These are phyloP conservation scores for Canis aureus DNA, from an alignment of 2,113 vertebrate genomes.

Conservation along the genomic window DNA sequence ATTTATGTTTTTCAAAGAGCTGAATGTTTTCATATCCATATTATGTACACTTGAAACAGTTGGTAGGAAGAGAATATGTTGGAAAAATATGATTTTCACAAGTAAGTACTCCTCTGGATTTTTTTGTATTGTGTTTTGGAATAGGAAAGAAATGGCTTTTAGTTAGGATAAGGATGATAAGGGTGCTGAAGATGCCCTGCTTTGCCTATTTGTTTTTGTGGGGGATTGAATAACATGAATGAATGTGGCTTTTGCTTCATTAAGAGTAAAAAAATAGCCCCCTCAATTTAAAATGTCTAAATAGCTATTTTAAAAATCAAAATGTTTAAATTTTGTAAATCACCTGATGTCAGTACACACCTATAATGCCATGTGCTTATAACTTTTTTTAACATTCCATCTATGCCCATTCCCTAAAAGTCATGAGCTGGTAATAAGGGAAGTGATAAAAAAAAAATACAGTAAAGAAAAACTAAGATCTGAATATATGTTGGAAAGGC, in stretches of 20 bases:
- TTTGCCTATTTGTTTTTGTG: background rate
- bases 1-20: slow-evolving; percentile 81
- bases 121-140: slow-evolving; percentile 68
- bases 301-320: slow-evolving; percentile 68
- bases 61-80: slow-evolving; percentile 82
- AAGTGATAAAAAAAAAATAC: slow-evolving; percentile 9
- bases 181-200: slow-evolving; percentile 57
- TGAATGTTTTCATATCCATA: slow-evolving; percentile 82
- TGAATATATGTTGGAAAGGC: slow-evolving; percentile 55
- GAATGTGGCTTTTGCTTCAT: slow-evolving; percentile 65
- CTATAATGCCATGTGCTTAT: background rate
- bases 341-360: slow-evolving; percentile 14
- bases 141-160: slow-evolving; percentile 59
- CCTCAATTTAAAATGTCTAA: slow-evolving; percentile 3
- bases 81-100: slow-evolving; percentile 62
- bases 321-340: slow-evolving; percentile 73
- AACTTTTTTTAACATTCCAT: slow-evolving; percentile 45
- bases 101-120: slow-evolving; percentile 53
- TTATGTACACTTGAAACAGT: slow-evolving; percentile 82
- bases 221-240: slow-evolving; percentile 10
- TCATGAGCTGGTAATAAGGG: background rate
- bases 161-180: background rate
- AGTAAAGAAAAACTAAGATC: background rate
- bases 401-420: background rate
- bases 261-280: background rate